Percentiles rank a stretch among this genome's conserved stretches.
Evolutionary conservation across 2,888 invertebrate genomes (phyloP).

Genomic region (Sisyra terminalis): DNA sequence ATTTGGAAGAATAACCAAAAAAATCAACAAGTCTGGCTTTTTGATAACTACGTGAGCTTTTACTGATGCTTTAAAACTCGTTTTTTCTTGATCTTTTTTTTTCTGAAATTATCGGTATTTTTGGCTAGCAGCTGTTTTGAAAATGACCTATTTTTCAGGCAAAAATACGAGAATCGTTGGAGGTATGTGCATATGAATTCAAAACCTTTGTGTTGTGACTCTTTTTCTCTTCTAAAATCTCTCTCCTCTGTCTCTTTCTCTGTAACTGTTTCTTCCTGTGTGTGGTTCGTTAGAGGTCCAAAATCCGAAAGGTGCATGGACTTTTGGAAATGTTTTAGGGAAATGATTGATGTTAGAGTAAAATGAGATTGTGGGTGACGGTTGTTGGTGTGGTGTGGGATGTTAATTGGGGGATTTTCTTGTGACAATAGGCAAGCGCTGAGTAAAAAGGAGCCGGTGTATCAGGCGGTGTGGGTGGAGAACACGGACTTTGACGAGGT

Average conservation of each 20-base stretch:
- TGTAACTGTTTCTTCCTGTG: too few relatives aligned
- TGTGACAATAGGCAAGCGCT: constrained; percentile 39
- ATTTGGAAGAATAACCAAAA: too few relatives aligned
- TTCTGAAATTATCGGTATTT: neutral
- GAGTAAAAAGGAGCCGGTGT: constrained; percentile 58
- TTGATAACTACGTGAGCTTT: neutral
- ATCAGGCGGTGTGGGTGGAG: constrained; percentile 75
- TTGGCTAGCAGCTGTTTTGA: constrained; percentile 3
- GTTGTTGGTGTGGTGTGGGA: too few relatives aligned
- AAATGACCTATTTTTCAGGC: constrained; percentile 34
- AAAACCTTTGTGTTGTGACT: neutral
- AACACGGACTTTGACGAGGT: constrained; percentile 76
- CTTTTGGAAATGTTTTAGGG: too few relatives aligned
- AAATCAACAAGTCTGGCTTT: neutral
- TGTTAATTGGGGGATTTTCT: neutral
- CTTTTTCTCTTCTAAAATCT: too few relatives aligned
- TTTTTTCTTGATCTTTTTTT: constrained; percentile 4
- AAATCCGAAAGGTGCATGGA: too few relatives aligned
- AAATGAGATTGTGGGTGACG: too few relatives aligned
- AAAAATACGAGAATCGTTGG: constrained; percentile 61
- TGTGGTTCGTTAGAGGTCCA: too few relatives aligned
- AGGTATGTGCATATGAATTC: constrained; percentile 32
- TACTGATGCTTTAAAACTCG: too few relatives aligned
- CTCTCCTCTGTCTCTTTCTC: too few relatives aligned
- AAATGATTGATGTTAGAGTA: too few relatives aligned